A percentile compares a stretch with the other conserved stretches of the same genome.
phyloP scores from a whole-genome alignment of 2,797 vertebrate genomes.

The Paratrypauchen microcephalus region DNA sequence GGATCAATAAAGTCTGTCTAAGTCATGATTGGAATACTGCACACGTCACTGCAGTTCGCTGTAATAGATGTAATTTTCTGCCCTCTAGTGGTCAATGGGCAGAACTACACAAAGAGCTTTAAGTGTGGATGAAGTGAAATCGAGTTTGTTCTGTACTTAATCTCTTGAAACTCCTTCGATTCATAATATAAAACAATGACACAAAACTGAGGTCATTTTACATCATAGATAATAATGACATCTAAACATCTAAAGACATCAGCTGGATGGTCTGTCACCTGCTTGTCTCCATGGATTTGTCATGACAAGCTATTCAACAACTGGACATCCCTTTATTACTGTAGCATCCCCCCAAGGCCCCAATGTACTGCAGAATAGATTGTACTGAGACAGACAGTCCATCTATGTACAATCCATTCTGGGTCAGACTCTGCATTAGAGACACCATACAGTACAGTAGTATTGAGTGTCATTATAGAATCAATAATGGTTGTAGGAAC shows the following conservation, averaged over 20 bases:
- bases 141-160: too few relatives aligned
- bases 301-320: neutral
- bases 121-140: too few relatives aligned
- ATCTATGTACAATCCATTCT: conserved; percentile 1
- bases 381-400: neutral
- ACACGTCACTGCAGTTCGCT: neutral
- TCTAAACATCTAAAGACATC: too few relatives aligned
- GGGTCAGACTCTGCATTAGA: conserved; percentile 9
- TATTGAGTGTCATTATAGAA: too few relatives aligned
- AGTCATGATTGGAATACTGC: too few relatives aligned
- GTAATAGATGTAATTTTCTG: neutral
- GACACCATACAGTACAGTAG: neutral
- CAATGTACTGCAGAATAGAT: neutral
- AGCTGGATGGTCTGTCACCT: too few relatives aligned
- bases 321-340: neutral
- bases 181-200: neutral
- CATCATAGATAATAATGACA: too few relatives aligned
- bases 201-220: neutral
- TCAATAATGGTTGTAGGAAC: neutral
- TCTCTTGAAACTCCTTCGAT: too few relatives aligned
- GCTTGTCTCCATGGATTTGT: neutral
- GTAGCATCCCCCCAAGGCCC: neutral
- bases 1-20: too few relatives aligned
- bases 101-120: neutral
- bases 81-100: neutral